These are phyloP conservation scores for Orchesellides sinensis DNA, from an alignment of 2,888 invertebrate genomes.

Conservation along the genomic window DNA sequence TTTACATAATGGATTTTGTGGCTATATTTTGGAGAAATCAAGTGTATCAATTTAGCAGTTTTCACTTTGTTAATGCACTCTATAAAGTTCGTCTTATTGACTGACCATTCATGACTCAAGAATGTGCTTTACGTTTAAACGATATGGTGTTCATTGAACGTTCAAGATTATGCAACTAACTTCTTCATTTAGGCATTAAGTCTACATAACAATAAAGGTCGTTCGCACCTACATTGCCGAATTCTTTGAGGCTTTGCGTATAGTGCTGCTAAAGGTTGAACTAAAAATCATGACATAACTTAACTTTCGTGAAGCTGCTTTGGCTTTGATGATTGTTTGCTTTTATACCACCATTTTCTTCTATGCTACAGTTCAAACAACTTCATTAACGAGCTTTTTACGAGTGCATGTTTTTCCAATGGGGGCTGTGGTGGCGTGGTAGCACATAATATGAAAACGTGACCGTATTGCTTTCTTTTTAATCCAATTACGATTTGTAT, in stretches of 20 bases:
- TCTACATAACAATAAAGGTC: neutral
- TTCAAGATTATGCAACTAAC: neutral
- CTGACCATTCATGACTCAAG: neutral
- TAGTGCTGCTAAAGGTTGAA: neutral
- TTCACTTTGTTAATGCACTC: neutral
- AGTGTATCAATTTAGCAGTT: no score
- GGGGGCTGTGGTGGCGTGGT: no score
- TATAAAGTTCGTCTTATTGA: neutral
- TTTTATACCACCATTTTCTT: conserved; percentile 5
- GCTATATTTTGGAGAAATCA: no score
- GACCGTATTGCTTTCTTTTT: conserved; percentile 15
- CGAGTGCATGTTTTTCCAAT: neutral
- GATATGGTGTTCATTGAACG: neutral
- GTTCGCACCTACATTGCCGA: conserved; percentile 14
- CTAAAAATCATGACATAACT: conserved; percentile 17
- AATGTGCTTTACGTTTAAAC: no score
- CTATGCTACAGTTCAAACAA: conserved; percentile 18
- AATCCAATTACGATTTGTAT: no score
- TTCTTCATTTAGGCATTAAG: neutral
- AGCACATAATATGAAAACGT: no score
- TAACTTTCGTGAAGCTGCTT: conserved; percentile 4
- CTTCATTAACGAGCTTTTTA: conserved; percentile 14
- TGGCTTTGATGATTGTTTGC: neutral
- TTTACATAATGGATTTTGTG: conserved; percentile 1
- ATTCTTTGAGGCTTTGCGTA: no score